phyloP scores from a whole-genome alignment of 2,888 invertebrate genomes.

The Amphipoea oculea region DNA sequence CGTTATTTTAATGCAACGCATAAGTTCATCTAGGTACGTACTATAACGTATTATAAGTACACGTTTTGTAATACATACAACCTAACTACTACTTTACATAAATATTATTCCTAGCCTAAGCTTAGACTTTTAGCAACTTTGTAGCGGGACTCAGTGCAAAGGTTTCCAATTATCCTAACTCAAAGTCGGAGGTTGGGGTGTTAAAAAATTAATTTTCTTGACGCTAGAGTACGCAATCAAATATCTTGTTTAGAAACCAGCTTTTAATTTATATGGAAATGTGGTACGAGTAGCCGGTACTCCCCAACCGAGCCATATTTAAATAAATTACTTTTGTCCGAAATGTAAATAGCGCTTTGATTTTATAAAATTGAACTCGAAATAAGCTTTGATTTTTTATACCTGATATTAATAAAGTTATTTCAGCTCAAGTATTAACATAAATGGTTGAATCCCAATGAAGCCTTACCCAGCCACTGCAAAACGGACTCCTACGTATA shows the following conservation, averaged over 20 bases:
- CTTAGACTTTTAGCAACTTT: constrained; percentile 24
- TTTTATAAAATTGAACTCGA: constrained; percentile 44
- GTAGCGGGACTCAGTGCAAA: constrained; percentile 33
- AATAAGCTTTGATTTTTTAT: constrained; percentile 29
- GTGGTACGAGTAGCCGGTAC: constrained; percentile 70
- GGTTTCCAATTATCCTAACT: constrained; percentile 53
- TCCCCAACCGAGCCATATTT: constrained; percentile 72
- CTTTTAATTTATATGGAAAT: constrained; percentile 88
- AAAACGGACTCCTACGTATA: background rate
- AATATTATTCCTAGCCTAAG: constrained; percentile 20
- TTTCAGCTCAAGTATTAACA: background rate
- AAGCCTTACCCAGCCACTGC: background rate
- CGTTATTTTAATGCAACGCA: background rate
- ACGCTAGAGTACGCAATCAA: constrained; percentile 74
- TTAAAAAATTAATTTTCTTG: constrained; percentile 64
- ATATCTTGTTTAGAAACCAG: constrained; percentile 80
- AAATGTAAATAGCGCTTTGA: constrained; percentile 57
- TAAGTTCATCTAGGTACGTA: background rate
- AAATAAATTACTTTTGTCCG: constrained; percentile 73
- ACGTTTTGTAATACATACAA: background rate
- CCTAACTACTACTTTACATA: background rate
- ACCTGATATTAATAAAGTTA: background rate
- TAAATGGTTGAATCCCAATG: background rate
- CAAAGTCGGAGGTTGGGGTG: constrained; percentile 40
- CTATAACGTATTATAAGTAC: background rate